Percentiles rank a stretch among this genome's conserved stretches.
These are phyloP conservation scores for Erpornis zantholeuca DNA, from an alignment of 2,113 vertebrate genomes.

Conservation along the genomic window DNA sequence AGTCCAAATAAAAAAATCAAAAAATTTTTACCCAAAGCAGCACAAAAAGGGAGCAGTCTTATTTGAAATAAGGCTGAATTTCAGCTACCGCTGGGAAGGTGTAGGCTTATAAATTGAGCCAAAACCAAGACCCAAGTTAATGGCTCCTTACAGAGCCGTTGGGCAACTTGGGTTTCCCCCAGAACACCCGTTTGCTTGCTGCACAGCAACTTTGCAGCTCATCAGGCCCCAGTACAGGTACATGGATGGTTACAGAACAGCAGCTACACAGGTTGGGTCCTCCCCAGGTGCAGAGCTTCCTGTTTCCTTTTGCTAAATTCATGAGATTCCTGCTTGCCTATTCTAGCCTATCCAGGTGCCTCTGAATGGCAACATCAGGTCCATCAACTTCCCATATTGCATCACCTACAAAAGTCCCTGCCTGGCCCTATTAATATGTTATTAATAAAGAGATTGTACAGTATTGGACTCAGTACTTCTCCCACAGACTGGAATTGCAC, in stretches of 20 bases:
- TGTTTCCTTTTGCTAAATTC: neutral
- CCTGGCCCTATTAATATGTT: neutral
- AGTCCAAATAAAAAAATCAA: neutral
- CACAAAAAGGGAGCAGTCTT: neutral
- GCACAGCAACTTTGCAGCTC: neutral
- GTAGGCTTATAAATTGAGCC: neutral
- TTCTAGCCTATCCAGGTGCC: neutral
- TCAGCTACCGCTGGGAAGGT: neutral
- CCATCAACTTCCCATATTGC: neutral
- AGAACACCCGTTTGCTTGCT: neutral
- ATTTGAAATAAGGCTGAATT: neutral
- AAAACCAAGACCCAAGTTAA: neutral
- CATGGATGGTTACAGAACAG: rapidly evolving
- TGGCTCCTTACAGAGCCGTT: rapidly evolving
- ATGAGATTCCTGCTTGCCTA: neutral
- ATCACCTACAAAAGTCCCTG: neutral
- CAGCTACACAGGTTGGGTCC: neutral
- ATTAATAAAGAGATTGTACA: neutral
- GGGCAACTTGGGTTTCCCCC: neutral
- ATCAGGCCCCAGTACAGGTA: neutral
- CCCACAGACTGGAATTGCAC: neutral
- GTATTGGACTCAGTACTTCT: neutral
- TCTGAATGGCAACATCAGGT: neutral
- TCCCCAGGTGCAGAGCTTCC: neutral
- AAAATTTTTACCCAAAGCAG: neutral